These are phyloP conservation scores for Anthopleura xanthogrammica DNA, from an alignment of 92 coral and sea anemone genomes.

Conservation along the genomic window DNA sequence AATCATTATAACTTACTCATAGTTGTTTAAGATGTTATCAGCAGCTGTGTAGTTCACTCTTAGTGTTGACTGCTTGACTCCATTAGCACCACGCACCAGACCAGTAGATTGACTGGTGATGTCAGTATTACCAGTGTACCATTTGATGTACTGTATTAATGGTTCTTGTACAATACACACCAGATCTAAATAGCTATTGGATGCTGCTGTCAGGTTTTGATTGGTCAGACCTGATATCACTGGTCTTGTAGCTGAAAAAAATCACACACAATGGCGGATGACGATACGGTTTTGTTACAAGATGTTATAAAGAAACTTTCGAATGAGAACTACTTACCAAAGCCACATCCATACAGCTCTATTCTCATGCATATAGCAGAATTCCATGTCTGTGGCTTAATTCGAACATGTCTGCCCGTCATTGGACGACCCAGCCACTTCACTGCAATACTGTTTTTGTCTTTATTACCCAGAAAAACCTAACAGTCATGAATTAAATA, in stretches of 20 bases:
- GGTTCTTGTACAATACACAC: constrained; percentile 17
- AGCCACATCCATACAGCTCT: constrained; percentile 57
- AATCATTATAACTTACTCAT: constrained; percentile 7
- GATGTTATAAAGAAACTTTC: too few relatives aligned
- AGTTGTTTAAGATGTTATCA: not conserved
- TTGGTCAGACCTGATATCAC: constrained; percentile 8
- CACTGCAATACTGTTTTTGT: constrained; percentile 20
- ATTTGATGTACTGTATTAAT: constrained; percentile 13
- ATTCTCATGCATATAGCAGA: constrained; percentile 49
- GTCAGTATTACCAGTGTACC: constrained; percentile 27
- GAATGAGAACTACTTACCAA: not conserved
- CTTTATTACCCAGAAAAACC: constrained; percentile 51
- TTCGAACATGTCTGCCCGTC: constrained; percentile 43
- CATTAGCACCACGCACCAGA: constrained; percentile 6
- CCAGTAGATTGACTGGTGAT: constrained; percentile 28
- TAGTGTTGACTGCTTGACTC: constrained; percentile 31
- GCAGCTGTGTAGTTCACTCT: constrained; percentile 38
- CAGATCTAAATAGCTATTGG: constrained; percentile 15
- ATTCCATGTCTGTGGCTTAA: constrained; percentile 41
- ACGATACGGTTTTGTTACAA: too few relatives aligned
- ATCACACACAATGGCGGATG: too few relatives aligned
- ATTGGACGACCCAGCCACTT: constrained; percentile 39
- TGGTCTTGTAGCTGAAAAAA: constrained; percentile 1
- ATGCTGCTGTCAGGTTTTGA: constrained; percentile 4
- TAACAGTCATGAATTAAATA: not conserved